Evolutionary conservation across 1,140 invertebrate genomes (phyloP), one percentile per base, ranked within the genome.

Genomic region (Luehdorfia chinensis): DNA sequence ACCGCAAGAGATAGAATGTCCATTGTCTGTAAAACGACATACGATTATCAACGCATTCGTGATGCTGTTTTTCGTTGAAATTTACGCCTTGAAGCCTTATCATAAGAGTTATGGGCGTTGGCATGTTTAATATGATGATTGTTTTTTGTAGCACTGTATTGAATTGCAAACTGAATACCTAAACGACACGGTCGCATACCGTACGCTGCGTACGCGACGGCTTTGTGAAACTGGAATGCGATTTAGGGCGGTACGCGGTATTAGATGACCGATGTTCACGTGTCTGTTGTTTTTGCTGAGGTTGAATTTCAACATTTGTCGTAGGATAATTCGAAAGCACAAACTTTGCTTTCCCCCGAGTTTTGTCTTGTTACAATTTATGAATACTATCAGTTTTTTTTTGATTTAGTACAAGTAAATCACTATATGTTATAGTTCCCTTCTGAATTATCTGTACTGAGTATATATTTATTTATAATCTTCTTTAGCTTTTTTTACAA

Each of bases 141-240:
- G 49, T 43, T 53, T 58, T 64, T 65, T 60, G 59, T 52, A 32
- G 32, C 21, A n/a, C n/a, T 52, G 47, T 55, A 53, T 59, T 61
- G 62, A 55, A 62, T 70, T 67, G 71, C 65, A 51, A 54, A 52
- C 57, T 61, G 75, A 76, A 78, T 77, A 81, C 23, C 11, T 41
- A 41, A 41, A 67, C 66, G 75, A 76, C 73, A 68, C 66, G 59
- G 46, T 27, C 61, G 53, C 72, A 67, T 77, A 71, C 60, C 59
- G 52, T 57, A 59, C 59, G 59, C 62, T 57, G 51, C 56, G 60
- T 66, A 70, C 60, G 48, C 53, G 58, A 61, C 63, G 55, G 55
- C 61, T 70, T 70, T 66, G 58, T 66, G 53, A 66, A 72, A 46
- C 51, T 67, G 69, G 70, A 74, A 74, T 66, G 58, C 56, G 53